A percentile compares a stretch with the other conserved stretches of the same genome.
Evolutionary conservation across 2,797 vertebrate genomes (phyloP).

Genomic region (Platalea minor): DNA sequence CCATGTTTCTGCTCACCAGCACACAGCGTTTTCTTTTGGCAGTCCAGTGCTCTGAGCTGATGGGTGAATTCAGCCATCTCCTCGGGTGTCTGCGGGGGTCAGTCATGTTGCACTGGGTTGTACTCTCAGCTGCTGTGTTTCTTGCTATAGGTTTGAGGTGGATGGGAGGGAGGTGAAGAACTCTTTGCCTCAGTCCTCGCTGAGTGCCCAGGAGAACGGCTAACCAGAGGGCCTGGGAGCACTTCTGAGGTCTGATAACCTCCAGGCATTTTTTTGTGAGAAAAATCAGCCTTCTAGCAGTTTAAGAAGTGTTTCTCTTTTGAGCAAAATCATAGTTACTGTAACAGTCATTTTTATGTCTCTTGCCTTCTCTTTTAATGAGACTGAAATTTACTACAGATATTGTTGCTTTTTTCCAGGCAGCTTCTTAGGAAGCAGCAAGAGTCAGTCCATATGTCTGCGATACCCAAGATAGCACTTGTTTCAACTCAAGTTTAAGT

Average conservation of each 20-base stretch:
- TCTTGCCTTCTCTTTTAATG: background rate
- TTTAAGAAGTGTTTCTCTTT: background rate
- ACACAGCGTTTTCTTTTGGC: background rate
- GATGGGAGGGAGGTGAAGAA: background rate
- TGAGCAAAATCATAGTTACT: background rate
- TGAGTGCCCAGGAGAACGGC: background rate
- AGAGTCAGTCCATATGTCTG: background rate
- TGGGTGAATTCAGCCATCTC: background rate
- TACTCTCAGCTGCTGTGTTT: background rate
- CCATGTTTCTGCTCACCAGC: fast-evolving
- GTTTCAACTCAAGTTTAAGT: background rate
- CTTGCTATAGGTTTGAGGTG: background rate
- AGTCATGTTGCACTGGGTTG: fast-evolving
- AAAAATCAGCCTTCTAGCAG: background rate
- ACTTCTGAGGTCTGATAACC: background rate
- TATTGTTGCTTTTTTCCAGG: background rate
- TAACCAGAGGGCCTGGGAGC: background rate
- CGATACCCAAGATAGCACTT: background rate
- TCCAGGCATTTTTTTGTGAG: background rate
- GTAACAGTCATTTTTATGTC: background rate
- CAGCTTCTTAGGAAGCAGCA: background rate
- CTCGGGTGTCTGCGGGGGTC: fast-evolving
- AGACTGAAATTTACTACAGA: background rate
- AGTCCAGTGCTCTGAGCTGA: background rate
- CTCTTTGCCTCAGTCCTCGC: background rate